phyloP scores from a whole-genome alignment of 2,113 vertebrate genomes.

The Hippocampus barbouri region DNA sequence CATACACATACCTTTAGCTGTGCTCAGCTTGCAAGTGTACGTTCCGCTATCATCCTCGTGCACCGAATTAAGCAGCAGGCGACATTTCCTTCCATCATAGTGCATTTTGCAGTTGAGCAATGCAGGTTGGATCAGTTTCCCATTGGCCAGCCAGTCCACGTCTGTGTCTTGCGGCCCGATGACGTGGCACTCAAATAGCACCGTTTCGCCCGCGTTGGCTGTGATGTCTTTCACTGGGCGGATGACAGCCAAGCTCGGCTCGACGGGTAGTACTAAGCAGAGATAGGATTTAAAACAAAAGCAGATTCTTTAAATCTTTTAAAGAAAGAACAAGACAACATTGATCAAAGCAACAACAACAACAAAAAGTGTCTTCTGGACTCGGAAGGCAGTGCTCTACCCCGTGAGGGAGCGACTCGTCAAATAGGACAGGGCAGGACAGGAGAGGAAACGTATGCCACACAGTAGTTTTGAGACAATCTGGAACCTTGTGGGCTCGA shows the following conservation, averaged over 20 bases:
- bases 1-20: slow-evolving; percentile 82
- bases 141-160: slow-evolving; percentile 92
- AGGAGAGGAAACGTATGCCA: too few relatives aligned
- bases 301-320: background rate
- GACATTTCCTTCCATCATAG: slow-evolving; percentile 90
- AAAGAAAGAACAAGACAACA: background rate
- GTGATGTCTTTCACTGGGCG: slow-evolving; percentile 86
- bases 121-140: slow-evolving; percentile 92
- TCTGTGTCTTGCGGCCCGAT: slow-evolving; percentile 91
- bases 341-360: background rate
- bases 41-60: slow-evolving; percentile 93
- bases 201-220: slow-evolving; percentile 90
- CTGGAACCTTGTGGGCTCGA: too few relatives aligned
- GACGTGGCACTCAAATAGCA: slow-evolving; percentile 90
- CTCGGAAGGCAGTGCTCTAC: background rate
- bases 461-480: too few relatives aligned
- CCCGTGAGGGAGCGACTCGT: too few relatives aligned
- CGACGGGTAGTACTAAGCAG: slow-evolving; percentile 77
- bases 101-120: slow-evolving; percentile 99
- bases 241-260: slow-evolving; percentile 83
- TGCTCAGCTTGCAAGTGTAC: slow-evolving; percentile 96
- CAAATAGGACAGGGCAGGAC: too few relatives aligned
- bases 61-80: slow-evolving; percentile 91
- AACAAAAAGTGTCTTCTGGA: background rate
- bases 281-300: slow-evolving; percentile 1